These are phyloP conservation scores for Tokudaia tokunoshimensis DNA, from an alignment of 2,797 vertebrate genomes.

Conservation along the genomic window DNA sequence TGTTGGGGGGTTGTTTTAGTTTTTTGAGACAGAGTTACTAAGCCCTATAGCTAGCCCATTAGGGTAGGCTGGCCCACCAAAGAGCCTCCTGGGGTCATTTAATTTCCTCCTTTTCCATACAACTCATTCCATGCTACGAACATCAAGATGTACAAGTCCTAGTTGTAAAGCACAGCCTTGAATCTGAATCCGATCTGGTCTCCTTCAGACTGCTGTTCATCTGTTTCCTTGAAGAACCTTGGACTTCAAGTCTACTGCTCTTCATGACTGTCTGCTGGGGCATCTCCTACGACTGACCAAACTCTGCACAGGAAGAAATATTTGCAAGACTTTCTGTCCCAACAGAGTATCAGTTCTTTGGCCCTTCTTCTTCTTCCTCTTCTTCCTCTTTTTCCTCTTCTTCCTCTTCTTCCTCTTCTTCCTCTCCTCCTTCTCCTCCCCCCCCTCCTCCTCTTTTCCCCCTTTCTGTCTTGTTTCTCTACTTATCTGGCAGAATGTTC, in stretches of 20 bases:
- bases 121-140: neutral
- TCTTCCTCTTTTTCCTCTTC: fast-evolving
- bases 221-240: neutral
- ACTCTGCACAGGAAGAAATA: neutral
- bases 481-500: too few relatives aligned
- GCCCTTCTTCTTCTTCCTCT: neutral
- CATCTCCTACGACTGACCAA: too few relatives aligned
- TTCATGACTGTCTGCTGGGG: neutral
- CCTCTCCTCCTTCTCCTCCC: too few relatives aligned
- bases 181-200: too few relatives aligned
- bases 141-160: neutral
- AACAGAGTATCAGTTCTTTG: neutral
- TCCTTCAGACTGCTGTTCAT: neutral
- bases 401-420: too few relatives aligned
- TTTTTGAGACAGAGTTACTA: neutral
- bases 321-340: neutral
- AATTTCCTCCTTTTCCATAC: neutral
- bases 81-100: neutral
- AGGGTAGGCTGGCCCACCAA: neutral
- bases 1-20: neutral
- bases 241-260: neutral
- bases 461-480: neutral
- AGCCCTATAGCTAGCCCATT: neutral
- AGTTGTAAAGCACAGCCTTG: neutral
- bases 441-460: too few relatives aligned